phyloP scores from a whole-genome alignment of 2,888 invertebrate species.

The Helobdella robusta region DNA sequence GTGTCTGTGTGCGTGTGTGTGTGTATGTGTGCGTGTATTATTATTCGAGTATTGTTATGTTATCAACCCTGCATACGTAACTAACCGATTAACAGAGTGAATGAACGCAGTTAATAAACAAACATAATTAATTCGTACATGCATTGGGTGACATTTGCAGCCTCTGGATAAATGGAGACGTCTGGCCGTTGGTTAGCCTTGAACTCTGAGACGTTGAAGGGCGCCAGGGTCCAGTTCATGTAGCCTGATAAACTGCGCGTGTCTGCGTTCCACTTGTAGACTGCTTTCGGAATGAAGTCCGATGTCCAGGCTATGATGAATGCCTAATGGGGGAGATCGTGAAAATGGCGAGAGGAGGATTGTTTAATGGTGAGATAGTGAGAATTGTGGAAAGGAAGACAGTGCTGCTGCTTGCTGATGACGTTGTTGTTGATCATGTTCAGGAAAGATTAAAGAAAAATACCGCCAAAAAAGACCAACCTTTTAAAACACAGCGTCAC shows the following conservation, averaged over 20 bases:
- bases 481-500: too few species aligned
- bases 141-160: conserved; percentile 40
- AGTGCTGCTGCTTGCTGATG: too few species aligned
- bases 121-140: conserved; percentile 35
- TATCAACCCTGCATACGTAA: background rate
- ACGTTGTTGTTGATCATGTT: too few species aligned
- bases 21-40: too few species aligned
- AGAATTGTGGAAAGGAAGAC: too few species aligned
- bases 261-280: conserved; percentile 57
- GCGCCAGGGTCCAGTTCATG: conserved; percentile 42
- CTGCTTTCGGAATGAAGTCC: conserved; percentile 88
- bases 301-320: conserved; percentile 96
- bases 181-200: conserved; percentile 37
- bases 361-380: too few species aligned
- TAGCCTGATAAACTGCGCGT: conserved; percentile 39
- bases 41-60: too few species aligned
- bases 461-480: background rate
- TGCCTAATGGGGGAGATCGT: conserved; percentile 62
- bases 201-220: conserved; percentile 39
- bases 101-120: background rate
- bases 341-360: too few species aligned
- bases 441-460: background rate
- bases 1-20: too few species aligned
- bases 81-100: background rate
- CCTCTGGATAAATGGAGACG: conserved; percentile 29